These are phyloP conservation scores for Diadegma fenestrale DNA, from an alignment of 2,888 invertebrate genomes.

Conservation along the genomic window DNA sequence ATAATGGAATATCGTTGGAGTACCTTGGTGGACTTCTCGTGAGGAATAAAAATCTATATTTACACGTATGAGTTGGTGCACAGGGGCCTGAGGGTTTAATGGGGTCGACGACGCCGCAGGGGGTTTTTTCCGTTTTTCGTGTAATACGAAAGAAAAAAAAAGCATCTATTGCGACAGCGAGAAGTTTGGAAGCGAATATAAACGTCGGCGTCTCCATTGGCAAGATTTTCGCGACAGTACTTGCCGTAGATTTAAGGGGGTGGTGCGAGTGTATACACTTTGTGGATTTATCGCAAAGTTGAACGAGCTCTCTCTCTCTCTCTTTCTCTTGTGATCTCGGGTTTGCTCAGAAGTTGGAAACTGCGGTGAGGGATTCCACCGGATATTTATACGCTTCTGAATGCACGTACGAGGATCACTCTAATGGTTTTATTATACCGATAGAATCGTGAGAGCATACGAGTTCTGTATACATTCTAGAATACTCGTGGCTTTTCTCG, in stretches of 20 bases:
- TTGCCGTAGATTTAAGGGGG: slow-evolving; percentile 41
- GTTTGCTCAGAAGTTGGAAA: slow-evolving; percentile 83
- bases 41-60: slow-evolving; percentile 49
- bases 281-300: slow-evolving; percentile 83
- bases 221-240: slow-evolving; percentile 54
- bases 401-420: slow-evolving; percentile 85
- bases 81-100: slow-evolving; percentile 74
- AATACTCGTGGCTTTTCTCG: slow-evolving; percentile 63
- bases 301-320: slow-evolving; percentile 45
- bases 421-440: slow-evolving; percentile 85
- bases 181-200: slow-evolving; percentile 30
- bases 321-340: slow-evolving; percentile 22
- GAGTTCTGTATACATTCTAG: slow-evolving; percentile 34
- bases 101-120: slow-evolving; percentile 80
- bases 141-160: slow-evolving; percentile 31
- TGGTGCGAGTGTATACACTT: slow-evolving; percentile 67
- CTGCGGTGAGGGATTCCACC: slow-evolving; percentile 82
- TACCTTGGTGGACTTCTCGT: slow-evolving; percentile 68
- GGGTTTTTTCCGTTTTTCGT: slow-evolving; percentile 75
- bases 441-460: slow-evolving; percentile 72
- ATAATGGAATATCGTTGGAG: slow-evolving; percentile 81
- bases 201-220: slow-evolving; percentile 29
- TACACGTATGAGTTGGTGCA: slow-evolving; percentile 2
- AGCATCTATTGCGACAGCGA: slow-evolving; percentile 11
- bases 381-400: slow-evolving; percentile 85